Base-by-base conservation (phyloP, 2,888 invertebrate genomes). In the Nemurella pictetii region DNA sequence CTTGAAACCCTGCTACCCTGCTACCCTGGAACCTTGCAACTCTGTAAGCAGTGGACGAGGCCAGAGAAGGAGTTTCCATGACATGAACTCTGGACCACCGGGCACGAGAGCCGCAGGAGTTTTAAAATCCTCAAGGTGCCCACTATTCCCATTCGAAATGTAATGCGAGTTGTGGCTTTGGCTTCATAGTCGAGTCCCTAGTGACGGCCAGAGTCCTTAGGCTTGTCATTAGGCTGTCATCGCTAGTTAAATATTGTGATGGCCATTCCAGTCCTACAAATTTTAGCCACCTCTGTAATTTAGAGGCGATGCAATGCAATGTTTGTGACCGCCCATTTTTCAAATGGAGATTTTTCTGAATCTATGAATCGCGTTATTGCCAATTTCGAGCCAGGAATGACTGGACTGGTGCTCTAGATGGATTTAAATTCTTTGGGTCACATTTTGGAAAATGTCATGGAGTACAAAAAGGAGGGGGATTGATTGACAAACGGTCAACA, bases 51-150 rank as follows among this genome's bases (percentile, higher is more conserved):
- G 55, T 7, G 55, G 55, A 12, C 9, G 55, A 20, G 75, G 75
- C 3, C 27, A 75, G 75, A 26, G 75, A 26, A 26, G 75, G 9
- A 5, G 75, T 20, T 55, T 55, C 55, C 55, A 55, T 55, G 55
- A 55, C 55, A 55, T 55, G 55, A 55, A 55, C 55, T 55, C 55
- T 55, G 55, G 55, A 55, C 55, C 55, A 55, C 15, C 20, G 55
- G 55, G 55, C 15, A 55, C 55, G 20, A 55, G 55, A 55, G 55
- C 55, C 55, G 55, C 20, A 55, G 55, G 55, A 55, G 55, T 55
- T 55, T 55, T 55, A 55, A 75, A 75, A 75, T 75, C 75, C 75
- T 75, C 75, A 26, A 75, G 75, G 75, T 75, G 75, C 26, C 75
- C 75, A 75, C 75, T 75, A 26, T 75, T 75, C 75, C 26, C 75